Conservation (phyloP, 2,797 vertebrate species). For the Mormyrops attenuatus region DNA sequence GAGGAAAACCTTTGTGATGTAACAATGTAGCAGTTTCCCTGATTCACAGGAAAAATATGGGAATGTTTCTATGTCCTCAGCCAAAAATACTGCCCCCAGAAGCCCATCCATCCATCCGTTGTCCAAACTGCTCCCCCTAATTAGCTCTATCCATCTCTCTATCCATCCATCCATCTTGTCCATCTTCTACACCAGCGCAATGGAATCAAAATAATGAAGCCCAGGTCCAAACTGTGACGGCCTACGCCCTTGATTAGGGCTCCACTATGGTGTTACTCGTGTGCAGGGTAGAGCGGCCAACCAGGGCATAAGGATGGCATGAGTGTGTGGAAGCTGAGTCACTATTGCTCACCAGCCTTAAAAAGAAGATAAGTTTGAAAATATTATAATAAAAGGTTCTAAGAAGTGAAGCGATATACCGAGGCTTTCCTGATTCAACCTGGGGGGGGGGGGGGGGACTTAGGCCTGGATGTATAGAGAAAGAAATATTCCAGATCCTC, state of each 20-base stretch:
- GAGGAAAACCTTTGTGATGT: not conserved
- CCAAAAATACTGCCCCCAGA: not conserved
- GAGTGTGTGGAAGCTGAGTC: not conserved
- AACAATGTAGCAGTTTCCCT: not conserved
- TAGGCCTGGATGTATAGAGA: not conserved
- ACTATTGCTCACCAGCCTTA: not conserved
- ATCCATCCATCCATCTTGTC: not conserved
- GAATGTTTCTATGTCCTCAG: not conserved
- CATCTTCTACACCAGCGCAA: not conserved
- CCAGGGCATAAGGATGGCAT: not conserved
- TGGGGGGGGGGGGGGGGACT: not conserved
- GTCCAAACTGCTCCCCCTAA: not conserved
- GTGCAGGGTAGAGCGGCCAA: not conserved
- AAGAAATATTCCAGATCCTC: not conserved
- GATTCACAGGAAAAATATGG: not conserved
- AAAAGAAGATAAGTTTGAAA: not conserved
- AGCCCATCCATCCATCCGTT: not conserved
- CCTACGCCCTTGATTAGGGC: not conserved
- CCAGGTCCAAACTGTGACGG: not conserved
- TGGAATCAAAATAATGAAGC: not conserved
- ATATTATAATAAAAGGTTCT: not conserved
- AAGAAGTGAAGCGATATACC: slow-evolving; percentile 10
- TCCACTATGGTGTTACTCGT: not conserved
- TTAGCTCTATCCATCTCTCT: not conserved
- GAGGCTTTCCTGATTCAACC: not conserved